phyloP scores from a whole-genome alignment of 2,797 vertebrate genomes.

The Aeoliscus strigatus region DNA sequence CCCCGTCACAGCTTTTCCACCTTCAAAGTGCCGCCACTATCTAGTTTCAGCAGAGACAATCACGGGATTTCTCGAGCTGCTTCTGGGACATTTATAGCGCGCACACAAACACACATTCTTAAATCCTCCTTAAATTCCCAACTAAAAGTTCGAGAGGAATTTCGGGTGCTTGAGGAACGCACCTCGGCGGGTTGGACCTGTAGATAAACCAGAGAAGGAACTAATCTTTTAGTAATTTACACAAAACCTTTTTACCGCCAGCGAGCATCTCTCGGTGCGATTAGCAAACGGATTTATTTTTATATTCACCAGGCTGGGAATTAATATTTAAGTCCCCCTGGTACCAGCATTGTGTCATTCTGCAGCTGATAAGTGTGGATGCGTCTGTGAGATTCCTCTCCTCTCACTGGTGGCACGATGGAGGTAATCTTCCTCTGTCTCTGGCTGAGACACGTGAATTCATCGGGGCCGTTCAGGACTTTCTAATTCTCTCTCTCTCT shows the following conservation, averaged over 20 bases:
- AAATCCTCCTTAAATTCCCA: constrained; percentile 45
- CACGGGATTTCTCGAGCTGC: constrained; percentile 52
- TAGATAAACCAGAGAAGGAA: constrained; percentile 70
- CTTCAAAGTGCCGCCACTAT: constrained; percentile 66
- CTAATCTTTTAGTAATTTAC: constrained; percentile 79
- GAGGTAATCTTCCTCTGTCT: constrained; percentile 63
- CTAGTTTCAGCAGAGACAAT: constrained; percentile 70
- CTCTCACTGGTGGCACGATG: constrained; percentile 36
- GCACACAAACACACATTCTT: constrained; percentile 6
- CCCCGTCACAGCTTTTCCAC: constrained; percentile 51
- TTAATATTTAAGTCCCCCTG: constrained; percentile 73
- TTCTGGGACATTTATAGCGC: constrained; percentile 39
- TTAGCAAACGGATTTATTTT: constrained; percentile 78
- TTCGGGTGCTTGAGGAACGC: constrained; percentile 60
- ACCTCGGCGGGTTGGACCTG: constrained; percentile 62
- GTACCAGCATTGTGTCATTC: constrained; percentile 70
- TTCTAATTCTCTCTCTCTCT: constrained; percentile 30
- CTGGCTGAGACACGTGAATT: constrained; percentile 53
- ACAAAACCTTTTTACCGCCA: constrained; percentile 73
- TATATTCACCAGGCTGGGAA: constrained; percentile 72
- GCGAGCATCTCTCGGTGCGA: constrained; percentile 68
- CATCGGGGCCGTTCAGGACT: constrained; percentile 58
- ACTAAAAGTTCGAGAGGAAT: constrained; percentile 53
- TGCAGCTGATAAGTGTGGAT: constrained; percentile 72
- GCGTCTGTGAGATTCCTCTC: constrained; percentile 62